Evolutionary conservation across 2,888 invertebrate genomes (phyloP), one percentile per base, ranked within the genome.

Genomic region (Ectemnius cavifrons): DNA sequence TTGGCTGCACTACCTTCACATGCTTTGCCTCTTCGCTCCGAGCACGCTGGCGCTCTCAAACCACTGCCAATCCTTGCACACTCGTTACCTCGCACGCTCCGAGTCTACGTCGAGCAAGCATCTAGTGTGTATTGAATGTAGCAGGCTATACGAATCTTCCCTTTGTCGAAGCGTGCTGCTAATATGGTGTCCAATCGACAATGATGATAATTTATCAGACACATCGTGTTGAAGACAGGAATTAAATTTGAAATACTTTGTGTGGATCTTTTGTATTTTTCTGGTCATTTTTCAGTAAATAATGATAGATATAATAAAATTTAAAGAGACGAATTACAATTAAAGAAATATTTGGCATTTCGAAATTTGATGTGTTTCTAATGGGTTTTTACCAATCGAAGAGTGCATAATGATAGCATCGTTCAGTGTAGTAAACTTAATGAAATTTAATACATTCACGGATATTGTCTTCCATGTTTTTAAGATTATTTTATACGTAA

Each of bases 1-100:
- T 79, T 79, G 79, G 73, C 73, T 71, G 27, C 37, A 37, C 37
- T 47, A 63, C 37, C 60, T 60, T 45, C 16, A 14, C 65, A 28
- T 63, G 16, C 52, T 27, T 27, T 13, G 37, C 63, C 63, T 62
- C 28, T 6, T 11, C 23, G 66, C 46, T 37, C 64, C 46, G 57
- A 65, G 65, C 70, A 69, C 61, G 62, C 67, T 23, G 27, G n/a
- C 75, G 49, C 62, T 68, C 62, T 68, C 56, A 68, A 72, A 16
- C 52, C 52, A 14, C 52, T 52, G 52, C 52, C 16, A 16, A 14
- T 52, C 16, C 16, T 4, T 16, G 16, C 37, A 37, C 8, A 37
- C 37, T 37, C 37, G 37, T 37, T 52, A 14, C 52, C 52, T 49
- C 16, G 28, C 28, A 13, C 49, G 13, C 14, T 13, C 49, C 49